phyloP scores from a whole-genome alignment of 1,140 invertebrate genomes.

The Leptestheria dahalacensis region DNA sequence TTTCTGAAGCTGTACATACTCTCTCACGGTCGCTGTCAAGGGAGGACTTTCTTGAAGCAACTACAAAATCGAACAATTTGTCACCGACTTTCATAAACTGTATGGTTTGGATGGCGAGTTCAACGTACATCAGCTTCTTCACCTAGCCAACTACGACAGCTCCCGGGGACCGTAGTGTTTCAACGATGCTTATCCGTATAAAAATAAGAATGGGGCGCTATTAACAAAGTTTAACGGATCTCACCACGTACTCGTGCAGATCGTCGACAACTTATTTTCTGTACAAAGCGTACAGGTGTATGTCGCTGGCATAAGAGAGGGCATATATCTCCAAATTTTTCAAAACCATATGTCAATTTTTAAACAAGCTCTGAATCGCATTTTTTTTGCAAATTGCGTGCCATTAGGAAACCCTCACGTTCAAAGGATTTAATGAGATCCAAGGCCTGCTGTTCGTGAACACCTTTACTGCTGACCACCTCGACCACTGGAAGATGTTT shows the following conservation, averaged over 20 bases:
- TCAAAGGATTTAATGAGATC: too few relatives aligned
- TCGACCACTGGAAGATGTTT: too few relatives aligned
- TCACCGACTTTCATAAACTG: not conserved
- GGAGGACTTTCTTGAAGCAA: not conserved
- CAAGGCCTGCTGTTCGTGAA: too few relatives aligned
- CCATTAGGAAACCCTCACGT: too few relatives aligned
- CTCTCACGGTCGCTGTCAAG: not conserved
- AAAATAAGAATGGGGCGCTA: not conserved
- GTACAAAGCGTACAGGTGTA: not conserved
- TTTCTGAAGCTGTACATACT: not conserved
- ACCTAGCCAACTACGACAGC: not conserved
- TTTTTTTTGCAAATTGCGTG: too few relatives aligned
- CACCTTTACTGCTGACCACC: too few relatives aligned
- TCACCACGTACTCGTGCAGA: not conserved
- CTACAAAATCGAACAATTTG: not conserved
- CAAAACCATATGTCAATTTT: not conserved
- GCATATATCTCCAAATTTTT: not conserved
- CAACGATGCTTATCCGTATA: not conserved
- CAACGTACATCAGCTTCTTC: constrained; percentile 1
- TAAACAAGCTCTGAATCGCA: too few relatives aligned
- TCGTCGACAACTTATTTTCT: not conserved
- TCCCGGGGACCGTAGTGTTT: not conserved
- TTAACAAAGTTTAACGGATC: not conserved
- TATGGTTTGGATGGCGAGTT: not conserved
- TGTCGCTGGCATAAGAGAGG: not conserved